A percentile compares a stretch with the other conserved stretches of the same genome.
Conservation (phyloP, 2,113 vertebrate genomes). For the Chlamydotis undulata region DNA sequence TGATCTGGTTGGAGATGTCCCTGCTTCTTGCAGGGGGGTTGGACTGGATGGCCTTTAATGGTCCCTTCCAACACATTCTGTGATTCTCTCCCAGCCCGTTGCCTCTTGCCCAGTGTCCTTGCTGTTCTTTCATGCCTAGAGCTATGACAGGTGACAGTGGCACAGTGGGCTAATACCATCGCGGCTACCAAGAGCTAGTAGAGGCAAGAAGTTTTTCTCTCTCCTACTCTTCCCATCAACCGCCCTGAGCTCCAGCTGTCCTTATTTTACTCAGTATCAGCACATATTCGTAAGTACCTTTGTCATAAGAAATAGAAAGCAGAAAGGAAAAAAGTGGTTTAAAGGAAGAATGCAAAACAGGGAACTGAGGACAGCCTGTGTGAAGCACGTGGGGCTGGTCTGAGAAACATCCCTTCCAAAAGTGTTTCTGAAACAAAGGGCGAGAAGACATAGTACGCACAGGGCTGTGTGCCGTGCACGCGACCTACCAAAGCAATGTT, state of each 20-base stretch:
- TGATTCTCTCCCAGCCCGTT: no score
- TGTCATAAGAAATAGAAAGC: neutral
- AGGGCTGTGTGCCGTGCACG: fast-evolving
- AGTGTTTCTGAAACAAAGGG: neutral
- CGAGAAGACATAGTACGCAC: fast-evolving
- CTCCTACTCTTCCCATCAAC: neutral
- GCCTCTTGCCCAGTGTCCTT: neutral
- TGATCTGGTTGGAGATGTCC: no score
- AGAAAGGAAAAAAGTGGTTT: neutral
- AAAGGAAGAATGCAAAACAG: neutral
- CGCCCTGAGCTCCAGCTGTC: neutral
- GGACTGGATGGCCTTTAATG: no score
- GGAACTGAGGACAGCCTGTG: no score
- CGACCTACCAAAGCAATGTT: neutral
- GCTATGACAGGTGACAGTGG: neutral
- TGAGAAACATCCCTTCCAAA: neutral
- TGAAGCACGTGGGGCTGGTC: neutral
- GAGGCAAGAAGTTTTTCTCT: neutral
- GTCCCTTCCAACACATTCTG: no score
- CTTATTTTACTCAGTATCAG: neutral
- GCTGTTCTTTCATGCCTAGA: neutral
- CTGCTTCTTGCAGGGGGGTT: no score
- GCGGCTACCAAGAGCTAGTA: neutral
- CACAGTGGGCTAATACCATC: neutral
- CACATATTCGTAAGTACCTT: neutral